Conservation (phyloP, 1,140 invertebrate species). For the Phthorimaea operculella region DNA sequence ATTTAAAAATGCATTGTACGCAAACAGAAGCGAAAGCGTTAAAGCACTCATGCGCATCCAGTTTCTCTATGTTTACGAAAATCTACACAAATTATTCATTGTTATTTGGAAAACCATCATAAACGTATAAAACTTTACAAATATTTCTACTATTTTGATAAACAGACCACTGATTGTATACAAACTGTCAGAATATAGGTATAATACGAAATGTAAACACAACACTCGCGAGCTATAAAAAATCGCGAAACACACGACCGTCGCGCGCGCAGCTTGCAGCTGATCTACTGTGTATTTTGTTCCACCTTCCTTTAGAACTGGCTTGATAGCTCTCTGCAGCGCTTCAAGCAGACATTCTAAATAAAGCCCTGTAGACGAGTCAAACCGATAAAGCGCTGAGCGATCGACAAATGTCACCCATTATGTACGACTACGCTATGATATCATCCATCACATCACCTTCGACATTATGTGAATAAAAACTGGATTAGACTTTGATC, state of each 20-base stretch:
- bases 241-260: slow-evolving; percentile 28
- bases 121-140: too few relatives aligned
- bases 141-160: too few relatives aligned
- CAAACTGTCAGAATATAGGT: background rate
- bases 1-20: slow-evolving; percentile 8
- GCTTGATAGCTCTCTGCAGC: background rate
- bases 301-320: background rate
- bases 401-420: background rate
- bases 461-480: slow-evolving; percentile 1
- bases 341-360: slow-evolving; percentile 7
- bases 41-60: slow-evolving; percentile 48
- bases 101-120: too few relatives aligned
- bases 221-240: slow-evolving; percentile 36
- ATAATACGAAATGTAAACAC: slow-evolving; percentile 17
- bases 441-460: slow-evolving; percentile 1
- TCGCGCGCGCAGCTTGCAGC: slow-evolving; percentile 29
- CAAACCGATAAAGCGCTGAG: background rate
- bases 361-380: background rate
- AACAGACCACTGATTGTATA: too few relatives aligned
- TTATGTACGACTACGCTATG: background rate
- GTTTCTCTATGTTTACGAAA: slow-evolving; percentile 26
- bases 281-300: slow-evolving; percentile 32
- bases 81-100: background rate
- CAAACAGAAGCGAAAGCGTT: slow-evolving; percentile 34
- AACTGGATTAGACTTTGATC: background rate